Percentiles rank a stretch among this genome's conserved stretches.
These are phyloP conservation scores for Bufotes viridis DNA, from an alignment of 2,797 vertebrate species.

Conservation along the genomic window DNA sequence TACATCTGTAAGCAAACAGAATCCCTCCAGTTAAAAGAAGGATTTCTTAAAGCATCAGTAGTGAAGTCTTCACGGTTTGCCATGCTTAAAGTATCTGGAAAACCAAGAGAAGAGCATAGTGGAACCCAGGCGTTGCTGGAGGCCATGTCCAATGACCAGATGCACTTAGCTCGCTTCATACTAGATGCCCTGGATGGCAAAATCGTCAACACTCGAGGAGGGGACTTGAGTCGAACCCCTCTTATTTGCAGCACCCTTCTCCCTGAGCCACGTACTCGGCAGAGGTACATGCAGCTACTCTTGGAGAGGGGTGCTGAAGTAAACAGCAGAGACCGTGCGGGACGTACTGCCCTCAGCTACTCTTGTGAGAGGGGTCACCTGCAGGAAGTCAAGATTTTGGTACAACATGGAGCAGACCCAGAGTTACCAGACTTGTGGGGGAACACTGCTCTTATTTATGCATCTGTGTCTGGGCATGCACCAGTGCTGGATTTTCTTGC, in stretches of 20 bases:
- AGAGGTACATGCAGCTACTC: conserved; percentile 73
- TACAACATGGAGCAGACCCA: conserved; percentile 74
- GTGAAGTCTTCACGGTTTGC: not conserved
- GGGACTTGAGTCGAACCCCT: conserved; percentile 71
- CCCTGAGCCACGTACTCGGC: conserved; percentile 66
- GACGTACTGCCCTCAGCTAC: conserved; percentile 75
- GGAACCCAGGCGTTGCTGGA: conserved; percentile 75
- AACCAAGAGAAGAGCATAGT: conserved; percentile 62
- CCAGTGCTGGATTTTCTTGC: conserved; percentile 74
- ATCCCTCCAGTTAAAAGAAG: not conserved
- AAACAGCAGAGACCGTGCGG: conserved; percentile 70
- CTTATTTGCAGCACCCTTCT: conserved; percentile 74
- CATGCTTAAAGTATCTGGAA: conserved; percentile 69
- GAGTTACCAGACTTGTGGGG: conserved; percentile 75
- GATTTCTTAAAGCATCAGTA: not conserved
- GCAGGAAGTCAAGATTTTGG: conserved; percentile 74
- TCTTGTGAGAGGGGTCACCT: conserved; percentile 75
- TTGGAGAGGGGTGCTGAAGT: conserved; percentile 73
- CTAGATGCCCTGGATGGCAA: conserved; percentile 76
- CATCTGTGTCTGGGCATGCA: conserved; percentile 69
- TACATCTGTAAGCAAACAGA: not conserved
- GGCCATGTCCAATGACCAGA: conserved; percentile 76
- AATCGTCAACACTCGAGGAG: conserved; percentile 70
- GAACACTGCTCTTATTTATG: conserved; percentile 76
- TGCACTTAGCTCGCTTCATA: conserved; percentile 76